Conservation (phyloP, 2,113 vertebrate species). For the Xyliphius kryptos region DNA sequence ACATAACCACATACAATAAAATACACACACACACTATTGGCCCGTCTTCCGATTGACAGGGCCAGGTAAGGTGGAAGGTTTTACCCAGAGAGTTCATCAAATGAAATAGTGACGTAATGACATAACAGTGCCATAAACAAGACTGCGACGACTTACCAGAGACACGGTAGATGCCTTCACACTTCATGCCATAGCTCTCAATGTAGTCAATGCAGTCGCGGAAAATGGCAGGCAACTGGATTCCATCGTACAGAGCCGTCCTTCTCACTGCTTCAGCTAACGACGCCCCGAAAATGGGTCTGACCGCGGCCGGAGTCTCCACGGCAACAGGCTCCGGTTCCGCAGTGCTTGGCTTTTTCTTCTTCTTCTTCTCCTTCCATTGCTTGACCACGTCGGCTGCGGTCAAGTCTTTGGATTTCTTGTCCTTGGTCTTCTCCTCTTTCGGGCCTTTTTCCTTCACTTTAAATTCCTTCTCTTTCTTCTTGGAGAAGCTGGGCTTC, state of each 20-base stretch:
- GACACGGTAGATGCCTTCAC: constrained; percentile 97
- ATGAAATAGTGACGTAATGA: too few relatives aligned
- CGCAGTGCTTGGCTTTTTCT: constrained; percentile 83
- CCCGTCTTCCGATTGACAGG: too few relatives aligned
- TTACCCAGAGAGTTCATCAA: too few relatives aligned
- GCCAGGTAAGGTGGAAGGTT: too few relatives aligned
- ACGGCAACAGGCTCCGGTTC: constrained; percentile 77
- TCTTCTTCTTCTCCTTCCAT: constrained; percentile 99
- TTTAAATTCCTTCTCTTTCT: constrained; percentile 98
- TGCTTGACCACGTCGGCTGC: constrained; percentile 98
- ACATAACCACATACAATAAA: too few relatives aligned
- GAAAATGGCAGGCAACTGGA: constrained; percentile 87
- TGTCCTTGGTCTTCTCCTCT: constrained; percentile 93
- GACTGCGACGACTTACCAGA: too few relatives aligned
- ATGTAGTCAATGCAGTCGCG: constrained; percentile 94
- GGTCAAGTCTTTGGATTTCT: constrained; percentile 95
- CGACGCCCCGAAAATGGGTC: constrained; percentile 85
- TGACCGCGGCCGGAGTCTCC: constrained; percentile 67
- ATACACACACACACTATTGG: too few relatives aligned
- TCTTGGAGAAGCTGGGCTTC: constrained; percentile 99
- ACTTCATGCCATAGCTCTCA: constrained; percentile 94
- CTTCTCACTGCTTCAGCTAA: constrained; percentile 80
- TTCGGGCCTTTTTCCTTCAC: constrained; percentile 94
- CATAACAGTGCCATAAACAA: too few relatives aligned
- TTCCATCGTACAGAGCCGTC: constrained; percentile 85